These are phyloP conservation scores for Loriculus beryllinus DNA, from an alignment of 2,797 vertebrate species.

Conservation along the genomic window DNA sequence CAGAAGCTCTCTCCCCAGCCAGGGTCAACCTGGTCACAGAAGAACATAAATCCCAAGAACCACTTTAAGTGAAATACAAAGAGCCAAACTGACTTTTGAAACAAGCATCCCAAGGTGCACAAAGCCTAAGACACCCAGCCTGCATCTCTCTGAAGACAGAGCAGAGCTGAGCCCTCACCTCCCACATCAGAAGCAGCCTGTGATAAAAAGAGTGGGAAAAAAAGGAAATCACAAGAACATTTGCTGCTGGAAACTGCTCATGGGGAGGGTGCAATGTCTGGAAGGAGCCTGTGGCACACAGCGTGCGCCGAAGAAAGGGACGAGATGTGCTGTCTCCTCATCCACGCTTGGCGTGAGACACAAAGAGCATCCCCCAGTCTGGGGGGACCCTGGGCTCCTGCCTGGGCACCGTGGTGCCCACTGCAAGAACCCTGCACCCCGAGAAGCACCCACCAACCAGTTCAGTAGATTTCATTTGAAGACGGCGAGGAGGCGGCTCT, in stretches of 20 bases:
- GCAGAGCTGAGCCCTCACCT: background rate
- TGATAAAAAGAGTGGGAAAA: background rate
- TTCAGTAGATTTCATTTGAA: background rate
- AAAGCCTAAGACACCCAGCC: background rate
- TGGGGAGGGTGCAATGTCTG: background rate
- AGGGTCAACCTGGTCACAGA: background rate
- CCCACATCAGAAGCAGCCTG: constrained; percentile 1
- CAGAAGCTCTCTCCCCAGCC: background rate
- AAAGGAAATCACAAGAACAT: background rate
- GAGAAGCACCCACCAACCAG: background rate
- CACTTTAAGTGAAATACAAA: background rate
- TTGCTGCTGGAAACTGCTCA: constrained; percentile 23
- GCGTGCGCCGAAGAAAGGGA: background rate
- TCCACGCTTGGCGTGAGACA: fast-evolving
- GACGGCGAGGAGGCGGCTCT: background rate
- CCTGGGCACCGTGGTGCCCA: fast-evolving
- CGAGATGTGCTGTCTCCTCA: background rate
- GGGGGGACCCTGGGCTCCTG: fast-evolving
- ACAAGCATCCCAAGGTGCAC: background rate
- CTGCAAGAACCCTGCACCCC: fast-evolving
- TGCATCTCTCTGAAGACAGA: background rate
- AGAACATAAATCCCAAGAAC: background rate
- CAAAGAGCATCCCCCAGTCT: background rate
- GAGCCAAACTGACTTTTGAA: background rate
- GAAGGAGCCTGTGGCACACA: background rate